phyloP scores from a whole-genome alignment of 2,888 invertebrate genomes.

The Drosophila nr. perissopoda region DNA sequence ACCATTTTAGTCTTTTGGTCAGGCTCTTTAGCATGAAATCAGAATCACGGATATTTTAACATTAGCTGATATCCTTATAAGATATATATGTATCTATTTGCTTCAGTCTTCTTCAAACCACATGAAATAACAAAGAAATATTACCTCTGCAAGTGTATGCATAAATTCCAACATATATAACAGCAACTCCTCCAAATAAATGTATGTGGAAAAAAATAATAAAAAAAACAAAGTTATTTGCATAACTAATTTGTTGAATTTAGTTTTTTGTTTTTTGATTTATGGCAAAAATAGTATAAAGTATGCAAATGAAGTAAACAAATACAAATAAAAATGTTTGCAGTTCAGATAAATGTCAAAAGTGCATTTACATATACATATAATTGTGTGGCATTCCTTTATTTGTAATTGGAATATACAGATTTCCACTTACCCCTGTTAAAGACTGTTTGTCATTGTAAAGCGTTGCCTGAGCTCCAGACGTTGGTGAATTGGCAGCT shows the following conservation, averaged over 20 bases:
- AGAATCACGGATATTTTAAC: background rate
- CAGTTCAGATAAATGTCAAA: slow-evolving; percentile 40
- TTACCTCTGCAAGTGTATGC: background rate
- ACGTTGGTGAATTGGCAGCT: slow-evolving; percentile 87
- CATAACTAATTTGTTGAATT: slow-evolving; percentile 42
- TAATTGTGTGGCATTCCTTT: slow-evolving; percentile 28
- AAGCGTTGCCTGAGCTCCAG: slow-evolving; percentile 84
- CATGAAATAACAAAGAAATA: background rate
- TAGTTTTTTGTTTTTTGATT: slow-evolving; percentile 41
- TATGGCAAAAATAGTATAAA: slow-evolving; percentile 29
- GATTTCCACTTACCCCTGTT: slow-evolving; percentile 95
- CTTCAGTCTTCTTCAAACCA: background rate
- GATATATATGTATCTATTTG: background rate
- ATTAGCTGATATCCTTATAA: background rate
- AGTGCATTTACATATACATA: slow-evolving; percentile 30
- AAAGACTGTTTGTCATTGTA: slow-evolving; percentile 99
- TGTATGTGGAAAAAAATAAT: slow-evolving; percentile 23
- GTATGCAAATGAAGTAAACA: slow-evolving; percentile 37
- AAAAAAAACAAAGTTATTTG: slow-evolving; percentile 31
- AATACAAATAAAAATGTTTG: slow-evolving; percentile 49
- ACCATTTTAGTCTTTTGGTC: no score
- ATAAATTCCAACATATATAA: slow-evolving; percentile 12
- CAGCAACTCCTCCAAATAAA: slow-evolving; percentile 16
- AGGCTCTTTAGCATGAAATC: background rate
- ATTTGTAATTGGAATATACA: slow-evolving; percentile 14